These are phyloP conservation scores for Aurelia coerulea DNA, from an alignment of 30 jellyfish, hydroid and myxozoan species.

Conservation along the genomic window DNA sequence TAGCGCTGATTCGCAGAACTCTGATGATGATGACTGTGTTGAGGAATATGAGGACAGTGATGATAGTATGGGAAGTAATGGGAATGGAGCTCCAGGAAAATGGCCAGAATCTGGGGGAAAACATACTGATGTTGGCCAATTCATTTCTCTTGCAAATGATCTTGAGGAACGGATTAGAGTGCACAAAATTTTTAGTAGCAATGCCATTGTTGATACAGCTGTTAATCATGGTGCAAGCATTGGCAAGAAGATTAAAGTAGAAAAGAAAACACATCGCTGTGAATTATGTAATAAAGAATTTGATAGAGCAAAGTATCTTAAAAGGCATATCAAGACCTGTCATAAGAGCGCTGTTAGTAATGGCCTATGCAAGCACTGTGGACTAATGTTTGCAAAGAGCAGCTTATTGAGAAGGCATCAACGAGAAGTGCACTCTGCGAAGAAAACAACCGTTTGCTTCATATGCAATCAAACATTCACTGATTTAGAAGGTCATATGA, in stretches of 20 bases:
- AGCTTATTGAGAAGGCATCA: not conserved
- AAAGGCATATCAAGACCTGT: not conserved
- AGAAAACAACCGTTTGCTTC: not conserved
- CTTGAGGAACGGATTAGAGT: slow-evolving; percentile 5
- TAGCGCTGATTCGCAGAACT: not conserved
- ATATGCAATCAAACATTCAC: slow-evolving; percentile 10
- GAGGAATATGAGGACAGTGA: slow-evolving; percentile 9
- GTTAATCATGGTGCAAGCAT: not conserved
- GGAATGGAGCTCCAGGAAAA: not conserved
- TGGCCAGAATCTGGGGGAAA: not conserved
- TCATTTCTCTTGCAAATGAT: slow-evolving; percentile 17
- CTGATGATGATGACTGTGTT: slow-evolving; percentile 4
- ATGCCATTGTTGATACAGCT: not conserved
- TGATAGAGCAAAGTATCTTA: not conserved
- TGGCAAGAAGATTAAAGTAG: not conserved
- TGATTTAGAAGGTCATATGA: slow-evolving; percentile 19
- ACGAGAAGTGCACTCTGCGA: not conserved
- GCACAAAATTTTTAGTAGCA: not conserved
- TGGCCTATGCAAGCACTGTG: not conserved
- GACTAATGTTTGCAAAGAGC: not conserved
- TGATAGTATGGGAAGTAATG: not conserved
- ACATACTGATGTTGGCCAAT: not conserved
- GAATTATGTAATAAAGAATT: not conserved
- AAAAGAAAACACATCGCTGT: not conserved
- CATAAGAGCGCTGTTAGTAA: slow-evolving; percentile 3